Conservation (phyloP, 2,113 vertebrate genomes). For the Morphnarchus princeps region DNA sequence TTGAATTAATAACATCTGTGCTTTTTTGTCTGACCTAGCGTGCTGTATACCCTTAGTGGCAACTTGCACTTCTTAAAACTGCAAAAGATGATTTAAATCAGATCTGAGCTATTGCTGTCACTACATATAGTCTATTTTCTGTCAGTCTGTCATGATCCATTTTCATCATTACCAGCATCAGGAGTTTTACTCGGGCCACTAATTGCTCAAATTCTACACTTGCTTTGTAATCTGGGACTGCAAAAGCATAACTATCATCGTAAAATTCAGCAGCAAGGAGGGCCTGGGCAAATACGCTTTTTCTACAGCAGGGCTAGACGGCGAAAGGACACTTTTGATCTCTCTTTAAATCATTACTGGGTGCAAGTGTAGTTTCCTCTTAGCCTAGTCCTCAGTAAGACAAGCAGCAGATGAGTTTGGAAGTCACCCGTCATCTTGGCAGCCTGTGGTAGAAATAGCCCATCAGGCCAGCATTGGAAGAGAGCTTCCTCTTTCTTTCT, state of each 20-base stretch:
- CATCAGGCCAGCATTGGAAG: not conserved
- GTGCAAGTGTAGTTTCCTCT: not conserved
- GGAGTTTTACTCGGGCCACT: not conserved
- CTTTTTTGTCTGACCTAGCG: not conserved
- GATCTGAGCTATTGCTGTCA: not conserved
- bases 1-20: not conserved
- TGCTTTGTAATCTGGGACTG: not conserved
- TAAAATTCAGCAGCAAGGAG: not conserved
- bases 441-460: not conserved
- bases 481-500: not conserved
- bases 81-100: not conserved
- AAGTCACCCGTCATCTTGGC: not conserved
- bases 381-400: not conserved
- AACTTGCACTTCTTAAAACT: not conserved
- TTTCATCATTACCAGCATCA: not conserved
- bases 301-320: not conserved
- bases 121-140: not conserved
- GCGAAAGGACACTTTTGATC: not conserved
- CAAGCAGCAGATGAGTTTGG: not conserved
- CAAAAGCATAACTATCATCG: not conserved
- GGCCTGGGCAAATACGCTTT: not conserved
- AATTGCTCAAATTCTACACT: not conserved
- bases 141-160: not conserved
- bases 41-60: not conserved
- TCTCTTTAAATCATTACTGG: not conserved